These are phyloP conservation scores for Orchestes rusci DNA, from an alignment of 2,888 invertebrate species.

Conservation along the genomic window DNA sequence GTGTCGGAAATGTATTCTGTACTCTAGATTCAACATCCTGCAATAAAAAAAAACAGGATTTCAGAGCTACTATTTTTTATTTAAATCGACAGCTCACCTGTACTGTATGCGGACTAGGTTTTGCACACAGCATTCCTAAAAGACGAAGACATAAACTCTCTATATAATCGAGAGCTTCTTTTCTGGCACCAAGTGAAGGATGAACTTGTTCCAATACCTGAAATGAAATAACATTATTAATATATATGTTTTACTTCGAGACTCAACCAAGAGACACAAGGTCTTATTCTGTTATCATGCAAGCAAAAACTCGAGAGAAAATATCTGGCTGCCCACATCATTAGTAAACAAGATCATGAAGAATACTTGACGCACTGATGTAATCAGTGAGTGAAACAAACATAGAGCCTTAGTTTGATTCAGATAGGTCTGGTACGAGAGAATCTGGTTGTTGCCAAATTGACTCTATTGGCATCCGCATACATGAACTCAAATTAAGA, in stretches of 20 bases:
- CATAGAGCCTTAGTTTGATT: too few species aligned
- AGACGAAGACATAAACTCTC: slow-evolving; percentile 85
- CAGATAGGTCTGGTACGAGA: too few species aligned
- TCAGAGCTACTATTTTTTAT: background rate
- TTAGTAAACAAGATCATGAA: too few species aligned
- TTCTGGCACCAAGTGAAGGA: slow-evolving; percentile 75
- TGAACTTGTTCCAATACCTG: slow-evolving; percentile 89
- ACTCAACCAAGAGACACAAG: too few species aligned
- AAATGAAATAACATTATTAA: slow-evolving; percentile 6
- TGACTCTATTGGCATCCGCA: too few species aligned
- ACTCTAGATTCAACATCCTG: slow-evolving; percentile 92
- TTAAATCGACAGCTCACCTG: slow-evolving; percentile 44
- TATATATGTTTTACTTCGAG: background rate
- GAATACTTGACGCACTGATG: too few species aligned
- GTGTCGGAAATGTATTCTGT: slow-evolving; percentile 86
- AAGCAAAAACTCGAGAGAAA: too few species aligned
- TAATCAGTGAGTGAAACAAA: too few species aligned
- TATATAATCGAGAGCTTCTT: slow-evolving; percentile 87
- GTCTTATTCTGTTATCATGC: too few species aligned
- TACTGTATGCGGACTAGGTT: slow-evolving; percentile 74
- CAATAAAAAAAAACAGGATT: background rate
- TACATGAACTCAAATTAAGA: too few species aligned
- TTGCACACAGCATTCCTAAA: slow-evolving; percentile 80
- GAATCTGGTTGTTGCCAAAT: too few species aligned
- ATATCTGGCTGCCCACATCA: too few species aligned